Conservation (phyloP, 2,888 invertebrate genomes). For the Agonopterix subpropinquella region DNA sequence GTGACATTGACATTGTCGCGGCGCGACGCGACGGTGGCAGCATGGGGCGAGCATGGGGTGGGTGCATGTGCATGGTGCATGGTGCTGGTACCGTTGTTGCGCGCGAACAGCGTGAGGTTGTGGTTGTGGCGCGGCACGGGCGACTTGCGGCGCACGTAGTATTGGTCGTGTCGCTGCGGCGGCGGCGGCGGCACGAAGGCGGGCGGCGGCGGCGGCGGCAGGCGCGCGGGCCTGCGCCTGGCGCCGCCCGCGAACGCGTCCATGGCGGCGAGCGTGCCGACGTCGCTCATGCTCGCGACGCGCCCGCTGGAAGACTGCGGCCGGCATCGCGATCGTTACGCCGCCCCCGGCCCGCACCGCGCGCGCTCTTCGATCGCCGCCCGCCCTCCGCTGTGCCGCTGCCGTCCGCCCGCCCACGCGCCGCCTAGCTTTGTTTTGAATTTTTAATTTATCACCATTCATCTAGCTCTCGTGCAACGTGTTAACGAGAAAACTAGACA, state of each 20-base stretch:
- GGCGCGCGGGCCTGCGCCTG: conserved; percentile 62
- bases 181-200: conserved; percentile 68
- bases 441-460: conserved; percentile 72
- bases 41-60: conserved; percentile 4
- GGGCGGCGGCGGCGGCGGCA: conserved; percentile 70
- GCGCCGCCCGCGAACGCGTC: conserved; percentile 73
- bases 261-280: conserved; percentile 73
- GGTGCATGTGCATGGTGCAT: conserved; percentile 10
- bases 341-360: conserved; percentile 53
- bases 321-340: conserved; percentile 54
- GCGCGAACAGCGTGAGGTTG: conserved; percentile 66
- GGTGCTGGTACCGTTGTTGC: conserved; percentile 52
- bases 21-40: conserved; percentile 19
- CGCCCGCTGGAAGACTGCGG: conserved; percentile 72
- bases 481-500: conserved; percentile 40
- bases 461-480: conserved; percentile 46
- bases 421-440: conserved; percentile 66
- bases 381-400: conserved; percentile 52
- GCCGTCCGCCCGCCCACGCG: conserved; percentile 61
- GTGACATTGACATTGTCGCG: conserved; percentile 53
- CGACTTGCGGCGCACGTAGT: conserved; percentile 71
- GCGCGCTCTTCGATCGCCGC: conserved; percentile 70
- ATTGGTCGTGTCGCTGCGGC: conserved; percentile 65
- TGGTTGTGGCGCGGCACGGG: conserved; percentile 60
- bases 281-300: conserved; percentile 71